Base-by-base conservation (phyloP, 2,888 invertebrate genomes). In the Epistrophella euchroma region DNA sequence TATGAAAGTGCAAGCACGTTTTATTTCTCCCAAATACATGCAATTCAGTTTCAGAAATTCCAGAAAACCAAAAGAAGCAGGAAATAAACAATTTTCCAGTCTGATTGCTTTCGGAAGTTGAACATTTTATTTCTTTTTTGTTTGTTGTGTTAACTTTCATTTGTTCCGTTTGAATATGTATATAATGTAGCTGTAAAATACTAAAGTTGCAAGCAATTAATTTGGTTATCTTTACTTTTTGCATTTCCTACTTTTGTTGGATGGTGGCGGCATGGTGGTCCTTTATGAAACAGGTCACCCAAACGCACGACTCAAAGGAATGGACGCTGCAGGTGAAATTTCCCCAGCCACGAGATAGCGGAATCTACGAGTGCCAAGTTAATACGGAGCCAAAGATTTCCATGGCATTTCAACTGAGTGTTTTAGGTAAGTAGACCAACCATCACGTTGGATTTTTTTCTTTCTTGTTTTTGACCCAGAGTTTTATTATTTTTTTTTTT, bases 291-390 rank as follows among this genome's bases (percentile, higher is more conserved):
- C 88, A 92, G 92, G 92, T 92, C 87, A 91, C 90, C 70, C 90
- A 91, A 81, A 90, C 91, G 58, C 97, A 97, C 92, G 96, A 96
- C 92, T 96, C 96, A 56, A 96, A 97, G 91, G 97, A 97, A 93
- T 97, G 97, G 97, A 97, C 97, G 88, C 93, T 97, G 78, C 97
- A 97, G 93, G 96, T 97, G 90, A 97, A 97, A 93, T 96, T 96
- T 90, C 96, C 97, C 7, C 97, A 97, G 92, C 94, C 96, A 89
- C 94, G 97, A 89, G 97, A 97, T 93, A 95, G 96, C 3, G 97
- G 97, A 71, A 93, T 93, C 88, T 94, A 94, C 91, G 94, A 94
- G 89, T 94, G 94, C 90, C 94, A 94, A 91, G 93, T 94, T 89
- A 94, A 94, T 92, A 97, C 97, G 0, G 97, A 97, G 91, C 97